A percentile compares a stretch with the other conserved stretches of the same genome.
Conservation (phyloP, 2,888 invertebrate genomes). For the Pseudococcus jackbeardsleyi region DNA sequence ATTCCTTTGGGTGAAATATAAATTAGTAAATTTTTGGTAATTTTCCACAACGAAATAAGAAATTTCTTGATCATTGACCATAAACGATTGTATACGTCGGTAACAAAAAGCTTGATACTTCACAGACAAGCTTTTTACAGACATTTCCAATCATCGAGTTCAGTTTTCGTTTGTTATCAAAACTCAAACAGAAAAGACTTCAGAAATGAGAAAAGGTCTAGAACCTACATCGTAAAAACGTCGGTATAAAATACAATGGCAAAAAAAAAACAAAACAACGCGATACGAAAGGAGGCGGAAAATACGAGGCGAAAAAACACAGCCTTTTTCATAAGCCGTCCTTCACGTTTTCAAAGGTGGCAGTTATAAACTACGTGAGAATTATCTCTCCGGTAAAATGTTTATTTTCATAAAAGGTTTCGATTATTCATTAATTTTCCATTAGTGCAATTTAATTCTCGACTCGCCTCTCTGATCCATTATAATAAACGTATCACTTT, state of each 20-base stretch:
- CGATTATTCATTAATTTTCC: not conserved
- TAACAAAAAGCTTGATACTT: not conserved
- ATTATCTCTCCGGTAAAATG: not conserved
- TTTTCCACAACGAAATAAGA: not conserved
- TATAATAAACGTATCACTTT: too few species aligned
- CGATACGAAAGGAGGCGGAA: not conserved
- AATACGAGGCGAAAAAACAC: not conserved
- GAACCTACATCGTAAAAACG: not conserved
- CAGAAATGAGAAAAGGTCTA: not conserved
- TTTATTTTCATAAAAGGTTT: not conserved
- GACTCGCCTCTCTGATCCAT: not conserved
- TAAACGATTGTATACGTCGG: not conserved
- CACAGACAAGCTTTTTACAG: not conserved
- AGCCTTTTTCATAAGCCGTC: not conserved
- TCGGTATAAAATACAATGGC: too few species aligned
- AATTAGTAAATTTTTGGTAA: not conserved
- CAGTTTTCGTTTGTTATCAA: not conserved
- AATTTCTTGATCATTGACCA: not conserved
- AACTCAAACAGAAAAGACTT: not conserved
- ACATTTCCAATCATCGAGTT: not conserved
- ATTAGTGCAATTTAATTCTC: not conserved
- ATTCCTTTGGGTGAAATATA: not conserved
- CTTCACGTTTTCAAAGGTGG: not conserved
- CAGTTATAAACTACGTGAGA: not conserved
- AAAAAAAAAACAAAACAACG: not conserved